Evolutionary conservation across 2,797 vertebrate species (phyloP).

Genomic region (Sylvilagus floridanus): DNA sequence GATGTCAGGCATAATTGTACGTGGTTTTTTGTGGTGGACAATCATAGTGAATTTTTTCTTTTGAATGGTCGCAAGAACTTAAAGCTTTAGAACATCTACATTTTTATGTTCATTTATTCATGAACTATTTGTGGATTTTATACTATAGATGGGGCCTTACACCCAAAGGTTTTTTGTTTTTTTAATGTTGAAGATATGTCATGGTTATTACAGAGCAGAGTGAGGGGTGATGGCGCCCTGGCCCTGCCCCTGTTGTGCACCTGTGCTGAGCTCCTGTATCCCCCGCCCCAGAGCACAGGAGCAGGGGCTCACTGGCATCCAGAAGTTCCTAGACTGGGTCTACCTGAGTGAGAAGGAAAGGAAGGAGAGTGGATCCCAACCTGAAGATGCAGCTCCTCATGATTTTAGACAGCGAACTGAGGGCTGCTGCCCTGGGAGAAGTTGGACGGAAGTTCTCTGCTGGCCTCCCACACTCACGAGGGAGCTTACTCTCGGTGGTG

Average conservation of each 20-base stretch:
- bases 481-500: too few relatives aligned
- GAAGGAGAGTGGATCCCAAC: not conserved
- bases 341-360: not conserved
- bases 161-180: too few relatives aligned
- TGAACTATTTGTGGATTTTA: not conserved
- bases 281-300: too few relatives aligned
- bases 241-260: fast-evolving
- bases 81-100: not conserved
- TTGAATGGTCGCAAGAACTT: not conserved
- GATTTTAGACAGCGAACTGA: too few relatives aligned
- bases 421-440: too few relatives aligned
- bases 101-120: not conserved
- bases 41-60: slow-evolving; percentile 8
- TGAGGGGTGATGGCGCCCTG: not conserved
- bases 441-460: too few relatives aligned
- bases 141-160: not conserved
- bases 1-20: not conserved
- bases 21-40: not conserved
- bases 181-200: too few relatives aligned
- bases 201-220: not conserved
- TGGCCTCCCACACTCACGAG: too few relatives aligned
- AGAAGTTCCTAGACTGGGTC: not conserved
- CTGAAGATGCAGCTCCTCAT: too few relatives aligned
- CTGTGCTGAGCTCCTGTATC: not conserved
- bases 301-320: not conserved